phyloP scores from a whole-genome alignment of 2,113 vertebrate genomes.

The Chamaea fasciata region DNA sequence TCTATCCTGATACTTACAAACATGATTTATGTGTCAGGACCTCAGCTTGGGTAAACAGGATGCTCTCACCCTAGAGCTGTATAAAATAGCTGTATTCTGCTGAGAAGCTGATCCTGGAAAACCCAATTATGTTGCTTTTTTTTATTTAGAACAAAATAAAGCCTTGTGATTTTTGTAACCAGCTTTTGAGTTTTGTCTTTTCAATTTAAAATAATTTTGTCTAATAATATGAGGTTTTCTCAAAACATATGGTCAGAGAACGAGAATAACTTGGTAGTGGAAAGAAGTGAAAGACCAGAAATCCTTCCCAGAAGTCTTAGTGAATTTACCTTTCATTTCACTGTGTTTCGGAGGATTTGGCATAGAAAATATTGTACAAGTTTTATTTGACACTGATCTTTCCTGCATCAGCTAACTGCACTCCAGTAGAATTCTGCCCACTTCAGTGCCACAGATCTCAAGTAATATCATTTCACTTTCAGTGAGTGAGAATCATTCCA shows the following conservation, averaged over 20 bases:
- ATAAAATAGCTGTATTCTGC: background rate
- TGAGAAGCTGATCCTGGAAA: background rate
- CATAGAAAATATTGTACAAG: background rate
- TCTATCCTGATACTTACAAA: background rate
- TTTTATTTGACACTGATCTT: background rate
- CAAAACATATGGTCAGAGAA: background rate
- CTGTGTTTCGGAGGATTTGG: background rate
- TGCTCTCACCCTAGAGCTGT: background rate
- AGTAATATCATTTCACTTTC: background rate
- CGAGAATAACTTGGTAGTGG: background rate
- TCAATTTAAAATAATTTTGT: background rate
- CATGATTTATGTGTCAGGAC: background rate
- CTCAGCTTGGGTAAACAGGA: background rate
- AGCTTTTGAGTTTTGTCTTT: background rate
- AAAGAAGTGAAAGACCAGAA: background rate
- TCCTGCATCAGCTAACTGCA: background rate
- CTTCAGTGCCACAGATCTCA: background rate
- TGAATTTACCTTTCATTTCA: background rate
- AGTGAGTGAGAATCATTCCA: background rate
- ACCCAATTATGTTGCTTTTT: background rate
- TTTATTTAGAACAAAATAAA: background rate
- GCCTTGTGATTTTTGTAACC: background rate
- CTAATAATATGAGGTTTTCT: background rate
- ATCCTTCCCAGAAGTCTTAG: background rate
- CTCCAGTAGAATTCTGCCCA: background rate